Conservation (phyloP, 1,140 invertebrate species). For the Cryptotermes secundus region DNA sequence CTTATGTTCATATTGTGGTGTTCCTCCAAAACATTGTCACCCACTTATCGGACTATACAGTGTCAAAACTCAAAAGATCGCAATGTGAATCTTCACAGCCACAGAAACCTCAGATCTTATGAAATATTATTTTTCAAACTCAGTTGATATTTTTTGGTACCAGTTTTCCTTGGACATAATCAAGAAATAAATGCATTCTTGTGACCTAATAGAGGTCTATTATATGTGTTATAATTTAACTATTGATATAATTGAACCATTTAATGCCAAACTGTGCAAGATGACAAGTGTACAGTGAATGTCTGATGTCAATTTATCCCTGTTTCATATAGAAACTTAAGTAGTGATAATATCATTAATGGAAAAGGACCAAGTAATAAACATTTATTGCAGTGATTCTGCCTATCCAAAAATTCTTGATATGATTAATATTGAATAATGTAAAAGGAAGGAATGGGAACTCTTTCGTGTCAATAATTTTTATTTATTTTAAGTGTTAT, state of each 20-base stretch:
- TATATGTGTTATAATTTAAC: neutral
- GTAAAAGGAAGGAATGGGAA: neutral
- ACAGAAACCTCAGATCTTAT: too few species aligned
- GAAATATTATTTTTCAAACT: neutral
- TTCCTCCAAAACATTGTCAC: too few species aligned
- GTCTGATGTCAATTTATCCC: neutral
- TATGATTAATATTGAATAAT: neutral
- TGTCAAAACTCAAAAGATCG: too few species aligned
- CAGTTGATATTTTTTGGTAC: neutral
- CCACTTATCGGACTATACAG: too few species aligned
- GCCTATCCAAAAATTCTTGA: neutral
- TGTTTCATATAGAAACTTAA: conserved; percentile 10
- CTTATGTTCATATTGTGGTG: too few species aligned
- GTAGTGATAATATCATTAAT: neutral
- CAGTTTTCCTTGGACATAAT: neutral
- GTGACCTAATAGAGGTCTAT: neutral
- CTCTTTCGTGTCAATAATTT: neutral
- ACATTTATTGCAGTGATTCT: neutral
- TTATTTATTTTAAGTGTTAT: neutral
- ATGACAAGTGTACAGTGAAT: neutral
- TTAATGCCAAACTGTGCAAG: neutral
- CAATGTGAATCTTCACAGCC: too few species aligned
- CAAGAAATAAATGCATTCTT: neutral
- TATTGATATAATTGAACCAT: neutral
- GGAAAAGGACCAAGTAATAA: neutral